Conservation (phyloP, 2,797 vertebrate genomes). For the Gadopsis bispinosus region DNA sequence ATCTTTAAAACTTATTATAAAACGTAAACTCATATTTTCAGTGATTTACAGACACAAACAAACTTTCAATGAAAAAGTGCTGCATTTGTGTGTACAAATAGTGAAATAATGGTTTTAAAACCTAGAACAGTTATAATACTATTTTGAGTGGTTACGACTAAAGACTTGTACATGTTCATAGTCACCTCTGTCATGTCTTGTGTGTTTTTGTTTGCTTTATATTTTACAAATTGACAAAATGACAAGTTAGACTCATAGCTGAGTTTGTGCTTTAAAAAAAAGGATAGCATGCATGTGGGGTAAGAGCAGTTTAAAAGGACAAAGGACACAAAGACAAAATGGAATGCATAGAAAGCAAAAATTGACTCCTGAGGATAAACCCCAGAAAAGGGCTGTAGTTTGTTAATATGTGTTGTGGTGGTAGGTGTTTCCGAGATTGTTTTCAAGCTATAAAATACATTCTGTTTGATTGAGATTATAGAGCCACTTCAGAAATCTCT, state of each 20-base stretch:
- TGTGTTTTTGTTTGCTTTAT: background rate
- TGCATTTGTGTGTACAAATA: background rate
- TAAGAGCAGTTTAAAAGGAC: too few species aligned
- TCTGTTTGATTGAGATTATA: conserved; percentile 24
- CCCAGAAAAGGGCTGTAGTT: background rate
- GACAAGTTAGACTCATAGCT: background rate
- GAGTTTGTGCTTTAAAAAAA: background rate
- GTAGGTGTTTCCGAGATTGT: background rate
- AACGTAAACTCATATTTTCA: too few species aligned
- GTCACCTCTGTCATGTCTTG: background rate
- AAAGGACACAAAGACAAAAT: background rate
- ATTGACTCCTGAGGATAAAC: background rate
- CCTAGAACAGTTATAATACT: background rate
- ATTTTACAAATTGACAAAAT: background rate
- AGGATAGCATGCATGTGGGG: background rate
- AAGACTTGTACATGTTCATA: background rate
- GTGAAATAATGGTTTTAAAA: background rate
- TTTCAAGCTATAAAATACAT: conserved; percentile 5
- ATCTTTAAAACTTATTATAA: too few species aligned
- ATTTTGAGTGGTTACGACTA: background rate
- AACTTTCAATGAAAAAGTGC: background rate
- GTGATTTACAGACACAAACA: too few species aligned
- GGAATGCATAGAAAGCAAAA: fast-evolving
- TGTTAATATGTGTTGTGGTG: background rate
- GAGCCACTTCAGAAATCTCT: conserved; percentile 6